These are phyloP conservation scores for Aphidoletes aphidimyza DNA, from an alignment of 2,888 invertebrate genomes.

Conservation along the genomic window DNA sequence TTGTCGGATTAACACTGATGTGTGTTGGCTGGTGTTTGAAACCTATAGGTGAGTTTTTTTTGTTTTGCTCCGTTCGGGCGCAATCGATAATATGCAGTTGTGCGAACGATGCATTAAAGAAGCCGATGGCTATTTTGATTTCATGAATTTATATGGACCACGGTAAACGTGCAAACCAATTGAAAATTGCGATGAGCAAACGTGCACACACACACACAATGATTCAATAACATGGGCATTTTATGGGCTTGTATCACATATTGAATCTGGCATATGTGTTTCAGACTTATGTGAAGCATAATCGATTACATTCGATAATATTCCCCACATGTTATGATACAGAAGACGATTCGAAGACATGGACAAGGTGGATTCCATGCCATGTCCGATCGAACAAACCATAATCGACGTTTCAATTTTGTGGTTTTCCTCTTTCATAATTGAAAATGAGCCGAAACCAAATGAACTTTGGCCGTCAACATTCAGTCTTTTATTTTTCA, in stretches of 20 bases:
- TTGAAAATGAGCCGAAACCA: background rate
- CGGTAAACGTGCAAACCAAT: slow-evolving; percentile 32
- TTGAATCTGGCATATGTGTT: background rate
- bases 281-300: background rate
- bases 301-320: background rate
- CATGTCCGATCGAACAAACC: background rate
- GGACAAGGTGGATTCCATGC: background rate
- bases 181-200: slow-evolving; percentile 2
- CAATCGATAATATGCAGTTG: too few relatives aligned
- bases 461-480: background rate
- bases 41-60: too few relatives aligned
- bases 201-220: too few relatives aligned
- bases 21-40: background rate
- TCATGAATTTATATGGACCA: slow-evolving; percentile 35
- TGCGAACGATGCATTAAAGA: slow-evolving; percentile 16
- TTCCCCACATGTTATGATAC: background rate
- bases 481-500: too few relatives aligned
- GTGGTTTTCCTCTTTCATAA: slow-evolving; percentile 28
- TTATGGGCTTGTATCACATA: background rate
- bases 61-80: too few relatives aligned
- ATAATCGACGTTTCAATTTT: slow-evolving; percentile 32
- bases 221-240: slow-evolving; percentile 2
- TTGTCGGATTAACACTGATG: slow-evolving; percentile 36
- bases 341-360: background rate
- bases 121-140: slow-evolving; percentile 47